These are phyloP conservation scores for Columba guinea DNA, from an alignment of 2,797 vertebrate genomes.

Conservation along the genomic window DNA sequence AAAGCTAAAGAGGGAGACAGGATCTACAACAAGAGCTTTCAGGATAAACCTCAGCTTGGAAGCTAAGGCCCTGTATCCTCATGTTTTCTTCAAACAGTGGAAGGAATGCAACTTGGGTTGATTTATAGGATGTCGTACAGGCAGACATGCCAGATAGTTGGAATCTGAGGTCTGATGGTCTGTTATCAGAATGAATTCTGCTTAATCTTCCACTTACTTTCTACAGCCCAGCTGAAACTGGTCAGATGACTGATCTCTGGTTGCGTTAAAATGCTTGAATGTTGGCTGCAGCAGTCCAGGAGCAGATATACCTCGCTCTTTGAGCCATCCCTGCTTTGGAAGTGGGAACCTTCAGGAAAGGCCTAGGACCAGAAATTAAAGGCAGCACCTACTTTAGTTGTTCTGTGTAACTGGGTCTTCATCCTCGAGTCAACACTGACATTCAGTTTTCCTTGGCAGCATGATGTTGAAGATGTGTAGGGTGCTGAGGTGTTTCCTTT, in stretches of 20 bases:
- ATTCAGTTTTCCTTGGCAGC: background rate
- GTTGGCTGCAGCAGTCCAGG: background rate
- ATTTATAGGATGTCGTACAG: background rate
- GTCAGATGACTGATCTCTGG: background rate
- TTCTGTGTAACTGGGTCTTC: background rate
- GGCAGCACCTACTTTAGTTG: background rate
- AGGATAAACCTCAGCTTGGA: background rate
- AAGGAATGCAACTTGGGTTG: background rate
- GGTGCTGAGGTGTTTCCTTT: background rate
- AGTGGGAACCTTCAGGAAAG: background rate
- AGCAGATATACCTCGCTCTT: background rate
- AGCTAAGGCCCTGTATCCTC: background rate
- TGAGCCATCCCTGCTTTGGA: background rate
- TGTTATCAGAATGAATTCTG: background rate
- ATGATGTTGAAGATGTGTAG: background rate
- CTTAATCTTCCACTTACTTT: background rate
- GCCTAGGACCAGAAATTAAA: background rate
- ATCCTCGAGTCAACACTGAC: rapidly evolving
- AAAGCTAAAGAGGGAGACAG: background rate
- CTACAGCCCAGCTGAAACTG: background rate
- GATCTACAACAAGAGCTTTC: background rate
- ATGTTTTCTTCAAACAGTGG: background rate
- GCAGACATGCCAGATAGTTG: background rate
- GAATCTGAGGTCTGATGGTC: background rate
- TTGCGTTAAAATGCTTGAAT: background rate